phyloP scores from a whole-genome alignment of 2,113 vertebrate genomes.

The Phylloscopus trochilus region DNA sequence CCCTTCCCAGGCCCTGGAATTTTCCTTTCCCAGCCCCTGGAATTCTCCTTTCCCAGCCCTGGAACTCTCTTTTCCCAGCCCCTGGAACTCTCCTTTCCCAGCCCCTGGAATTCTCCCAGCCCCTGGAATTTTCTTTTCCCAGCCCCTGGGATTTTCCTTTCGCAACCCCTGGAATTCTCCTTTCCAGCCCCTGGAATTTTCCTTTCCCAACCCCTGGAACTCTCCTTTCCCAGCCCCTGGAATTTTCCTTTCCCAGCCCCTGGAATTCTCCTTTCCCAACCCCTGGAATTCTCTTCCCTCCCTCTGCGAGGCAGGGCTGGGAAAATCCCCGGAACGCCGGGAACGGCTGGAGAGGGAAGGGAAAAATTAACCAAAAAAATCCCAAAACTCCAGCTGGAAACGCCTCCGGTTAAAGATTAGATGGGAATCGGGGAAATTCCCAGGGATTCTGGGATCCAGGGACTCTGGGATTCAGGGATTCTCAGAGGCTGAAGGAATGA shows the following conservation, averaged over 20 bases:
- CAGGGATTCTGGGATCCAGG: accelerated
- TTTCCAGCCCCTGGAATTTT: too few species aligned
- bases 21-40: too few species aligned
- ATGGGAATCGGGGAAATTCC: accelerated
- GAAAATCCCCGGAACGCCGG: not conserved
- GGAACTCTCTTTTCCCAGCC: too few species aligned
- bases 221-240: too few species aligned
- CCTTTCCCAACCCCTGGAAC: too few species aligned
- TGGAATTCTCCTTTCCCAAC: not conserved
- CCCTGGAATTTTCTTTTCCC: not conserved
- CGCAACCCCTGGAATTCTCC: too few species aligned
- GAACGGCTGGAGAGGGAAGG: not conserved
- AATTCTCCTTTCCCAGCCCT: too few species aligned
- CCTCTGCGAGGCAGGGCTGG: not conserved
- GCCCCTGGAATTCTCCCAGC: not conserved
- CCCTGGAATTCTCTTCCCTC: too few species aligned
- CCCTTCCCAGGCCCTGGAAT: not conserved
- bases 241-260: not conserved
- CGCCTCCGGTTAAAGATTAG: slow-evolving; percentile 33
- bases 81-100: too few species aligned
- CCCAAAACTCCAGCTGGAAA: not conserved
- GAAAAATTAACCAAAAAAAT: not conserved
- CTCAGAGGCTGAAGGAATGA: too few species aligned
- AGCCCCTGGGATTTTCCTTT: too few species aligned
- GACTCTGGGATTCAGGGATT: too few species aligned